Evolutionary conservation across 1,140 invertebrate genomes (phyloP), one percentile per base, ranked within the genome.

Genomic region (Tribolium madens): DNA sequence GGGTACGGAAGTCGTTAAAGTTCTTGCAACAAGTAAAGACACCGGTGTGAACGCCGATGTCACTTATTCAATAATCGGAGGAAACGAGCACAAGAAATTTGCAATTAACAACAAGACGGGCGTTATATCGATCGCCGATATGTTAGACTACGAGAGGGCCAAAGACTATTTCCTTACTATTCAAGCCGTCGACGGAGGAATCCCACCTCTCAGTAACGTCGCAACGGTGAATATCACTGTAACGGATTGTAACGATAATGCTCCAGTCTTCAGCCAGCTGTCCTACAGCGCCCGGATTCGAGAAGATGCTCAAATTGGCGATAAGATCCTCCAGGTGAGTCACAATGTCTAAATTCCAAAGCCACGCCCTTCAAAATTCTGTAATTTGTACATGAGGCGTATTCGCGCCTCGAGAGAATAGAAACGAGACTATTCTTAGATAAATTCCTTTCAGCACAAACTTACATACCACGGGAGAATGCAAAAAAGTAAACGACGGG

Each of bases 31-130:
- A 0, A 98, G 97, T n/a, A 91, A 93, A 80, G 97, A 99, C 85
- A 92, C 93, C 15, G 97, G 97, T 9, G 91, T 96, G 9, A 99
- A 99, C 87, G 96, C 96, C 0, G 92, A 97, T 83, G 94, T 99
- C 18, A 91, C 91, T 21, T 99, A 99, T 84, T 92, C 93, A 18
- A 93, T 98, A 48, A 91, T 97, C 14, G 94, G 93, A 42, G 95
- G 95, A 14, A 96, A 96, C 82, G 95, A 95, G 81, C 93, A 96
- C 78, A 92, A 93, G 69, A 95, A 96, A 83, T 97, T 97, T 84
- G 85, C 88, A 13, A 92, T 97, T 50, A 89, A 96, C 83, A 88
- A 90, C 0, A 89, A 89, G 72, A 91, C 91, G 14, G 95, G 96
- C 18, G 89, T 93, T 0, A 89, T 98, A 26, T 89, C 87, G 13